Evolutionary conservation across 2,113 vertebrate species (phyloP), one percentile per base, ranked within the genome.

Genomic region (Caranx melampygus): DNA sequence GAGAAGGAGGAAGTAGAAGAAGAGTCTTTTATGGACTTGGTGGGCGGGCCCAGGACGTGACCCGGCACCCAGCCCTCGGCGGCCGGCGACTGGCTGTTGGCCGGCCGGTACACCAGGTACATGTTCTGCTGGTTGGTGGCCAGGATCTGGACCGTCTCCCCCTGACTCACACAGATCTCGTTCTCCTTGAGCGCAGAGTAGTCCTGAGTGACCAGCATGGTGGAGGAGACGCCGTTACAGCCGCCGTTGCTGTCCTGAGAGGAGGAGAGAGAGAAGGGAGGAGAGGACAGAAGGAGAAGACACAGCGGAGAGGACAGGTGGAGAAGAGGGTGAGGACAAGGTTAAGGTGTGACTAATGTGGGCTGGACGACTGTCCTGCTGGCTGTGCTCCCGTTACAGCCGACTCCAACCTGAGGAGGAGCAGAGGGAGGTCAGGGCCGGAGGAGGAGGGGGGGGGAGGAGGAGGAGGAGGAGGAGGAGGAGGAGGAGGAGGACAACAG

Each of bases 61-160:
- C 98, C 97, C 0, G 98, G 98, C 77, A 99, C 97, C 98, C 98
- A 99, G 95, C 98, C 98, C 95, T 99, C 97, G 0, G 98, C 98
- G 0, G 98, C 97, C 0, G 98, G 98, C 13, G 97, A 99, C 7
- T 95, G 96, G 91, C 96, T 96, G 0, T 96, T 96, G 61, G 97
- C 97, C 0, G 97, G 95, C 75, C 98, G 97, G 94, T 95, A 98
- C 54, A 99, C 98, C 83, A 99, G 96, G 94, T 94, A 97, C 97
- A 99, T 98, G 93, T 98, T 99, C 94, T 99, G 98, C 95, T 99
- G 98, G 91, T 99, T 99, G 93, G 96, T 88, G 89, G 98, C 96
- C 84, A 99, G 95, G 91, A 99, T 94, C 90, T 99, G 98, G 75
- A 99, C 97, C 69, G 95, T 93, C 93, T 99, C 97, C 18, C 98